Evolutionary conservation across 1,140 invertebrate genomes (phyloP), one percentile per base, ranked within the genome.

Genomic region (Drosophila nigromelanica): DNA sequence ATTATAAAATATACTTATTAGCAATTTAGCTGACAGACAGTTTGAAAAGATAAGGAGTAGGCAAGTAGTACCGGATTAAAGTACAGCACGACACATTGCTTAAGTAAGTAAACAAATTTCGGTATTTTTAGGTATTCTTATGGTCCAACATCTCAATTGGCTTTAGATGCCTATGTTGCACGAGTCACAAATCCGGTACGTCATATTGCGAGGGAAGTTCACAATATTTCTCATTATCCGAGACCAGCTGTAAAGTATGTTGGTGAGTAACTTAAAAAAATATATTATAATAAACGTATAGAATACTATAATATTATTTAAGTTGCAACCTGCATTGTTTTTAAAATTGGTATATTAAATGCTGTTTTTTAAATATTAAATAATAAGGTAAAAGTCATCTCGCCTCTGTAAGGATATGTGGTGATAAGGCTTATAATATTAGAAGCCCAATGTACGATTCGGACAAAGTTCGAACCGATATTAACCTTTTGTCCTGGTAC

Each of bases 371-470:
- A 80, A 89, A 90, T 73, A 83, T 83, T 66, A 86, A 89, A 73
- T 73, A 72, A 89, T 64, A 86, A 95, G 94, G 94, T 91, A 93
- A 93, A 89, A 96, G 96, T 66, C 94, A 95, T 93, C 93, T 97
- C 89, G 94, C 96, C 40, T 96, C 95, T 92, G 93, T 97, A 78
- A 94, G 95, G 81, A 96, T 96, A 92, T 95, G 95, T 89, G 96
- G 95, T 76, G 95, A 95, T 76, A 96, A 94, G 90, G 94, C 94
- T 33, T 95, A 96, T 91, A 94, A 95, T 71, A 94, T 94, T 80
- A 94, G 96, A 83, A 94, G 80, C 93, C 95, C 79, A 93, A 77
- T 72, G 73, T 92, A 92, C 73, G 86, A 91, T 91, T 74, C 82
- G 63, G 91, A 91, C 72, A 91, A 89, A 80, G 89, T 92, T 69